These are phyloP conservation scores for Sciaenops ocellatus DNA, from an alignment of 2,797 vertebrate species.

Conservation along the genomic window DNA sequence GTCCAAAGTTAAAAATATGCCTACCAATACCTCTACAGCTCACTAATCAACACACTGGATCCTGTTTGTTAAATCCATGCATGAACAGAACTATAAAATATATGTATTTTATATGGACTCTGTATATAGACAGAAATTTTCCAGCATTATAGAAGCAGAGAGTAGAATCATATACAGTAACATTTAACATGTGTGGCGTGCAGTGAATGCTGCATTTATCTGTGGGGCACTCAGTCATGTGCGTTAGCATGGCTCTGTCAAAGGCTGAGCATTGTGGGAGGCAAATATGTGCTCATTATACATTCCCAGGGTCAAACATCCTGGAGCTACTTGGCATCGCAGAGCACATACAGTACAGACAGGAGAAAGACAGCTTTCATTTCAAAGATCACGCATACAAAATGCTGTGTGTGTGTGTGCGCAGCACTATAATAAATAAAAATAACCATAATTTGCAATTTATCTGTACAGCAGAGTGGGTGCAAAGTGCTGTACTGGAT, in stretches of 20 bases:
- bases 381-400: slow-evolving; percentile 23
- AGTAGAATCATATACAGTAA: not conserved
- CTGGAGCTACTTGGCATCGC: slow-evolving; percentile 23
- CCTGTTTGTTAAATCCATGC: no score
- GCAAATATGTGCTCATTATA: slow-evolving; percentile 35
- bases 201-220: slow-evolving; percentile 3
- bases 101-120: not conserved
- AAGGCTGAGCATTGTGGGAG: slow-evolving; percentile 26
- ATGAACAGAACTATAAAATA: no score
- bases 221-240: slow-evolving; percentile 14
- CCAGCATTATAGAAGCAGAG: not conserved
- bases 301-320: slow-evolving; percentile 33
- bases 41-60: no score
- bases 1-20: not conserved
- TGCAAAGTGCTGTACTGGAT: not conserved
- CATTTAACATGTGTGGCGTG: not conserved
- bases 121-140: no score
- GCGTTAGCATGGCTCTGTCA: slow-evolving; percentile 21
- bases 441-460: slow-evolving; percentile 19
- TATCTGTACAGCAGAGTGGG: slow-evolving; percentile 24
- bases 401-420: not conserved
- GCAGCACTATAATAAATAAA: slow-evolving; percentile 4
- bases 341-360: slow-evolving; percentile 18
- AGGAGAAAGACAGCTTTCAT: slow-evolving; percentile 31
- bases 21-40: no score